Percentiles rank a stretch among this genome's conserved stretches.
Evolutionary conservation across 2,888 invertebrate species (phyloP).

Genomic region (Atethmia centrago): DNA sequence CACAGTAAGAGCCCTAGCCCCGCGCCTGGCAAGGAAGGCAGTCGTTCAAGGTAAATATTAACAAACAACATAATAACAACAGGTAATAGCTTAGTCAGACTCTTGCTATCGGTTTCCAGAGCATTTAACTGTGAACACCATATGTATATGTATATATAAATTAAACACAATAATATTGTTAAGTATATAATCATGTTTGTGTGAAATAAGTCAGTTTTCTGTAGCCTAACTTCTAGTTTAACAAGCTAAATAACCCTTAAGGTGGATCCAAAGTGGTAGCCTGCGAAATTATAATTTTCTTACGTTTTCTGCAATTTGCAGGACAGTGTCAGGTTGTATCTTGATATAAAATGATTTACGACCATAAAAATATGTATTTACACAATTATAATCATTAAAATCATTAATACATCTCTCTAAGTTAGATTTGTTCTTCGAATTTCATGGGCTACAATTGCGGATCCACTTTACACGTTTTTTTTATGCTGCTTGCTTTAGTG

Average conservation of each 20-base stretch:
- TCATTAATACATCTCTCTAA: too few species aligned
- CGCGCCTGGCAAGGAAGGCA: slow-evolving; percentile 84
- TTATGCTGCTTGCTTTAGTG: neutral
- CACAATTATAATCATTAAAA: too few species aligned
- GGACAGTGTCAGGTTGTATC: too few species aligned
- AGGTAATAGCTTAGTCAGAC: neutral
- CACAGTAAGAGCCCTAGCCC: slow-evolving; percentile 86
- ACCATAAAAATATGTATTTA: too few species aligned
- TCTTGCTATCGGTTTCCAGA: neutral
- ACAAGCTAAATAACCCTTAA: neutral
- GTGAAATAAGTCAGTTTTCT: neutral
- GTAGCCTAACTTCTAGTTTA: neutral
- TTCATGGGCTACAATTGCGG: too few species aligned
- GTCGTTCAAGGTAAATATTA: slow-evolving; percentile 80
- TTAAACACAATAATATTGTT: neutral
- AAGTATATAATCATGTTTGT: neutral
- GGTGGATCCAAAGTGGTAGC: too few species aligned
- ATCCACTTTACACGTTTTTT: too few species aligned
- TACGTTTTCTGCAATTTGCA: too few species aligned
- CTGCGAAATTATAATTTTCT: too few species aligned
- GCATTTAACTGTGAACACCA: neutral
- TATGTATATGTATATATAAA: too few species aligned
- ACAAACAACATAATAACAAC: neutral
- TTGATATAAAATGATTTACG: too few species aligned
- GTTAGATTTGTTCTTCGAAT: too few species aligned